These are phyloP conservation scores for Pangasius mekongensis DNA, from an alignment of 2,797 vertebrate species.

Conservation along the genomic window DNA sequence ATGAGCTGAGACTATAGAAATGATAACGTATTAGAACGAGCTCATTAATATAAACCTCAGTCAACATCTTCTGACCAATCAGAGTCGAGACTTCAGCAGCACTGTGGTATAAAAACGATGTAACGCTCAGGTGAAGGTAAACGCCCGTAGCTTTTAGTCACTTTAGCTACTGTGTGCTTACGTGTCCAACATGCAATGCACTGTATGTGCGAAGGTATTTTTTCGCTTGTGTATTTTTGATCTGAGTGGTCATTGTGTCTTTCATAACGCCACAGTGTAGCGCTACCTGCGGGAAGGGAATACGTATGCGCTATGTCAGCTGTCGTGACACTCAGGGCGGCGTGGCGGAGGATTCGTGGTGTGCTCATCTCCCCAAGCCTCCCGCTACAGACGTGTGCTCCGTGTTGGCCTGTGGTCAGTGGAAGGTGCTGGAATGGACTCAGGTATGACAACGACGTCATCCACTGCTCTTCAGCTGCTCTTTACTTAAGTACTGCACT, in stretches of 20 bases:
- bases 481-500: neutral
- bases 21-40: neutral
- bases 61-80: neutral
- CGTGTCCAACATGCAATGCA: neutral
- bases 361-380: conserved; percentile 85
- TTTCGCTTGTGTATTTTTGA: neutral
- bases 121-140: neutral
- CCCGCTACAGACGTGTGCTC: conserved; percentile 87
- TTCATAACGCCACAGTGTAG: conserved; percentile 82
- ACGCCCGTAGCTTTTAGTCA: neutral
- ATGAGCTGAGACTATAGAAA: neutral
- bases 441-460: conserved; percentile 76
- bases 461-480: too few species aligned
- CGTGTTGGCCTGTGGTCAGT: conserved; percentile 88
- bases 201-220: neutral
- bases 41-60: neutral
- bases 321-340: conserved; percentile 93
- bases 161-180: too few species aligned
- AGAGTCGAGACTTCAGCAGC: neutral
- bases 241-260: neutral
- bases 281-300: conserved; percentile 92
- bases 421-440: conserved; percentile 96
- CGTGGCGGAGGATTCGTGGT: conserved; percentile 88
- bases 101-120: neutral
- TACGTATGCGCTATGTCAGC: conserved; percentile 94